A percentile compares a stretch with the other conserved stretches of the same genome.
These are phyloP conservation scores for Chiloscyllium plagiosum DNA, from an alignment of 2,113 vertebrate species.

Conservation along the genomic window DNA sequence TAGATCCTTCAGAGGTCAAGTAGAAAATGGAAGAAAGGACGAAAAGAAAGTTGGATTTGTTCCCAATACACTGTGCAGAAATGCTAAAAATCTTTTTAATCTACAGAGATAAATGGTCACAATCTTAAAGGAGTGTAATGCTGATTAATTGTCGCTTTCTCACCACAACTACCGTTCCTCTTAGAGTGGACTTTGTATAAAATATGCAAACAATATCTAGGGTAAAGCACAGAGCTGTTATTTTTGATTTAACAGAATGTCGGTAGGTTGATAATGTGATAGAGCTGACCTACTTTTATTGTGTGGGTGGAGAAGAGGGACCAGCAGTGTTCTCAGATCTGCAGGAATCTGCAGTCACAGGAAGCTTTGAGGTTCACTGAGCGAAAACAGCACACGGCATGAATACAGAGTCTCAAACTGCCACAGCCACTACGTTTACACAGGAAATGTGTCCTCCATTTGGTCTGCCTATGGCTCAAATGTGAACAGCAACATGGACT, in stretches of 20 bases:
- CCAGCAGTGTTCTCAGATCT: background rate
- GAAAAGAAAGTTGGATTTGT: background rate
- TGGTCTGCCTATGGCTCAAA: background rate
- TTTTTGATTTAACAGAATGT: background rate
- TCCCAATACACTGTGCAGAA: background rate
- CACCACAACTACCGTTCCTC: background rate
- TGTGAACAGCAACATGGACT: background rate
- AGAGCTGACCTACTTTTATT: background rate
- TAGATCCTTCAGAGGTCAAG: background rate
- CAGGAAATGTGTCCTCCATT: background rate
- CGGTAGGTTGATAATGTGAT: background rate
- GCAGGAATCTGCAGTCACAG: background rate
- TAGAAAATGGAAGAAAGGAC: background rate
- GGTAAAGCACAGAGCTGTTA: background rate
- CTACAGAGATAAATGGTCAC: background rate
- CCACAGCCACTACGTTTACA: background rate
- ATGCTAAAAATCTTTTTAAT: background rate
- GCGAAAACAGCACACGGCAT: background rate
- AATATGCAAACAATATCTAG: background rate
- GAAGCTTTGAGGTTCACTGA: background rate
- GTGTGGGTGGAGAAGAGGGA: background rate
- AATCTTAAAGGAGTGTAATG: background rate
- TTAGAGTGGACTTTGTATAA: background rate
- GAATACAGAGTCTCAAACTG: background rate
- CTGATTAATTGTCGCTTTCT: background rate